These are phyloP conservation scores for Perognathus longimembris DNA, from an alignment of 2,113 vertebrate genomes.

Conservation along the genomic window DNA sequence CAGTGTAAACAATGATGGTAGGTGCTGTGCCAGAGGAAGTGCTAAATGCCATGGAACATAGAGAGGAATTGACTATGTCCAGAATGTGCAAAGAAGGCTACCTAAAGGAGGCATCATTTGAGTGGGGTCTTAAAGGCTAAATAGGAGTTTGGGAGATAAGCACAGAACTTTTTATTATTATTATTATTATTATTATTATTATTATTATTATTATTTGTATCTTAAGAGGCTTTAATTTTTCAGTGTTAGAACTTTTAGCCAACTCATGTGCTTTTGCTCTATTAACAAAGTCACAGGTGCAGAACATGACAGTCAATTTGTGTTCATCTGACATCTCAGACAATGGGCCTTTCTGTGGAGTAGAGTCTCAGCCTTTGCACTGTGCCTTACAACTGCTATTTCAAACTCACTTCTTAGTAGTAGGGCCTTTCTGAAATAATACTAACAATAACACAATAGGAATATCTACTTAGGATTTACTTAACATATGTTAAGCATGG, in stretches of 20 bases:
- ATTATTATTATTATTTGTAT: not conserved
- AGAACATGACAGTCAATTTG: not conserved
- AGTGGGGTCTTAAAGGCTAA: not conserved
- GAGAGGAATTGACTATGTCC: not conserved
- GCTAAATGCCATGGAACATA: not conserved
- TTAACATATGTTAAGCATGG: not conserved
- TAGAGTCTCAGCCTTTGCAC: not conserved
- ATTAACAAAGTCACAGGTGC: conserved; percentile 3
- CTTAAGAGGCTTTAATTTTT: not conserved
- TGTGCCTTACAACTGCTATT: not conserved
- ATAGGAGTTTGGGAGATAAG: conserved; percentile 14
- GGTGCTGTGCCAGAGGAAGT: not conserved
- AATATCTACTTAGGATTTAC: not conserved
- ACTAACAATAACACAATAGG: not conserved
- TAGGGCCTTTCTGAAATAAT: conserved; percentile 18
- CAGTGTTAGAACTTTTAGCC: conserved; percentile 3
- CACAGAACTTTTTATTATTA: too few relatives aligned
- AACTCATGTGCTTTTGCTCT: not conserved
- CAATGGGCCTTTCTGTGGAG: not conserved
- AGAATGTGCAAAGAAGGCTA: not conserved
- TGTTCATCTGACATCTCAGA: fast-evolving
- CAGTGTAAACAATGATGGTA: not conserved
- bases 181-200: not conserved
- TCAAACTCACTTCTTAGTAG: not conserved
- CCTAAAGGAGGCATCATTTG: not conserved